A percentile compares a stretch with the other conserved stretches of the same genome.
Evolutionary conservation across 2,888 invertebrate species (phyloP).

Genomic region (Clitarchus hookeri): DNA sequence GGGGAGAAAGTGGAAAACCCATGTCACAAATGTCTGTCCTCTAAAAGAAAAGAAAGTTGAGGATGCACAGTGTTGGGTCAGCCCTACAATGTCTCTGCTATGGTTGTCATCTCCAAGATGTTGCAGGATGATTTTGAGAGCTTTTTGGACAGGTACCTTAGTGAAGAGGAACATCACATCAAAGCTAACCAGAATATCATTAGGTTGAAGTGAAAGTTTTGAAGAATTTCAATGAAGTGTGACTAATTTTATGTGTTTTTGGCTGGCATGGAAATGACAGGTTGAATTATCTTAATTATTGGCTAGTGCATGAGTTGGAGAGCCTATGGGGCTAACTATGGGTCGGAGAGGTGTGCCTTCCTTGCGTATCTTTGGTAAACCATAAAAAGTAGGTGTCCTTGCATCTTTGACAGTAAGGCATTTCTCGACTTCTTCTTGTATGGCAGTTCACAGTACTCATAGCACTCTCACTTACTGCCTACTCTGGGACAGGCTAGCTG

Average conservation of each 20-base stretch:
- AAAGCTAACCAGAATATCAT: no score
- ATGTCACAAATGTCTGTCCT: constrained; percentile 37
- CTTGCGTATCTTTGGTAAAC: constrained; percentile 29
- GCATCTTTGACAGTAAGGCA: no score
- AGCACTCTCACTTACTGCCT: no score
- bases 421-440: no score
- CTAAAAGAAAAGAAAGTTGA: background rate
- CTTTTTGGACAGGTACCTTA: no score
- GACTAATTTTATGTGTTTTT: background rate
- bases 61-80: background rate
- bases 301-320: constrained; percentile 24
- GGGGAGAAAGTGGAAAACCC: constrained; percentile 42
- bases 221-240: constrained; percentile 9
- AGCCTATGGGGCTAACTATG: constrained; percentile 25
- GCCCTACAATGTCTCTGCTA: no score
- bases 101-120: no score
- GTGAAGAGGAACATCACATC: no score
- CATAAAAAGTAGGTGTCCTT: constrained; percentile 21
- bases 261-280: background rate
- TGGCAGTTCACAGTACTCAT: no score
- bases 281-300: constrained; percentile 19
- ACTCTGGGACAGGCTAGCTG: no score
- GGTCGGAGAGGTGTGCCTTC: constrained; percentile 18
- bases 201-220: constrained; percentile 18
- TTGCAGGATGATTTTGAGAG: no score